Evolutionary conservation across 2,113 vertebrate genomes (phyloP).

Genomic region (Acrocephalus arundinaceus): DNA sequence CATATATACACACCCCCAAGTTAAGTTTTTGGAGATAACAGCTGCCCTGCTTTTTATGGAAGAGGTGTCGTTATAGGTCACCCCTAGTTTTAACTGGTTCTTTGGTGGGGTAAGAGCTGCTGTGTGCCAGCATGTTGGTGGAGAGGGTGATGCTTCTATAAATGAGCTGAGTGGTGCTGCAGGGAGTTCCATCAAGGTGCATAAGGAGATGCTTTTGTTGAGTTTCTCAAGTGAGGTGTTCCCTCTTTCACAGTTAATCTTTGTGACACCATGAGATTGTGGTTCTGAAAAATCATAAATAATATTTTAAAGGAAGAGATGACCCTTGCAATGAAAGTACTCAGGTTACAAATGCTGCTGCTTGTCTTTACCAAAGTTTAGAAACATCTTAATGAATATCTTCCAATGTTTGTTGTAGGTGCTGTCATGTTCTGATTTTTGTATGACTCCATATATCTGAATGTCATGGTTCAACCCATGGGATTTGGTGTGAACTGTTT

Average conservation of each 20-base stretch:
- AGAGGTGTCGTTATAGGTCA: background rate
- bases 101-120: background rate
- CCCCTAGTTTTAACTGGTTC: background rate
- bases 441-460: background rate
- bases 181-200: background rate
- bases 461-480: background rate
- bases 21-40: background rate
- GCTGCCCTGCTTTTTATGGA: background rate
- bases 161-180: background rate
- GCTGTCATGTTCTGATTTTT: background rate
- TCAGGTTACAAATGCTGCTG: background rate
- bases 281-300: background rate
- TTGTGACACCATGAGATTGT: background rate
- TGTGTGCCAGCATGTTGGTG: background rate
- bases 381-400: background rate
- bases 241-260: background rate
- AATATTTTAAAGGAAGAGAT: background rate
- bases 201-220: background rate
- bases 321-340: background rate
- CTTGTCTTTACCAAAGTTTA: background rate
- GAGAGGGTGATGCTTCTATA: background rate
- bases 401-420: background rate
- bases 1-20: fast-evolving
- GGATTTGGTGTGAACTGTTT: background rate
- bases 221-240: background rate